Evolutionary conservation across 2,888 invertebrate species (phyloP).

Genomic region (Lasioglossum marginatum): DNA sequence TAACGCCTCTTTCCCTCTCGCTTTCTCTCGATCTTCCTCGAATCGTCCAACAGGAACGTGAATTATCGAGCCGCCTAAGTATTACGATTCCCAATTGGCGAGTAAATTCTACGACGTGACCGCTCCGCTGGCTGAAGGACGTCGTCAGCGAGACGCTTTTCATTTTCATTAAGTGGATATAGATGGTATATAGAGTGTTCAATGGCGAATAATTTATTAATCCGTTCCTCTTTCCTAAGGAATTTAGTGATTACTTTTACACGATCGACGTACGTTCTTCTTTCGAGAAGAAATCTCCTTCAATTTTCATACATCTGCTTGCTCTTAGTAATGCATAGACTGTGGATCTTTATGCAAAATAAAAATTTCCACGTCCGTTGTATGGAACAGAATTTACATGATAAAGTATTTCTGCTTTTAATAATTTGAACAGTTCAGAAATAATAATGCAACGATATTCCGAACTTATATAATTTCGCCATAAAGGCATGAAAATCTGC

Average conservation of each 20-base stretch:
- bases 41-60: constrained; percentile 13
- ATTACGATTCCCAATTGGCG: constrained; percentile 43
- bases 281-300: neutral
- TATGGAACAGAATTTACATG: too few relatives aligned
- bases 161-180: neutral
- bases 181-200: neutral
- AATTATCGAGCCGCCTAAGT: constrained; percentile 48
- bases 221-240: neutral
- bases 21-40: constrained; percentile 31
- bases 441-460: too few relatives aligned
- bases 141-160: neutral
- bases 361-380: too few relatives aligned
- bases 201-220: neutral
- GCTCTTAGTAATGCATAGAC: too few relatives aligned
- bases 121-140: neutral
- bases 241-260: neutral
- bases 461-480: too few relatives aligned
- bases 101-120: constrained; percentile 25
- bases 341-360: too few relatives aligned
- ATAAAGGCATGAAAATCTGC: too few relatives aligned
- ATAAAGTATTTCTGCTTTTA: too few relatives aligned
- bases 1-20: constrained; percentile 36
- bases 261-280: neutral
- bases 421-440: too few relatives aligned
- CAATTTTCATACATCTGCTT: neutral